A percentile compares a stretch with the other conserved stretches of the same genome.
These are phyloP conservation scores for Oreochromis aureus DNA, from an alignment of 2,113 vertebrate species.

Conservation along the genomic window DNA sequence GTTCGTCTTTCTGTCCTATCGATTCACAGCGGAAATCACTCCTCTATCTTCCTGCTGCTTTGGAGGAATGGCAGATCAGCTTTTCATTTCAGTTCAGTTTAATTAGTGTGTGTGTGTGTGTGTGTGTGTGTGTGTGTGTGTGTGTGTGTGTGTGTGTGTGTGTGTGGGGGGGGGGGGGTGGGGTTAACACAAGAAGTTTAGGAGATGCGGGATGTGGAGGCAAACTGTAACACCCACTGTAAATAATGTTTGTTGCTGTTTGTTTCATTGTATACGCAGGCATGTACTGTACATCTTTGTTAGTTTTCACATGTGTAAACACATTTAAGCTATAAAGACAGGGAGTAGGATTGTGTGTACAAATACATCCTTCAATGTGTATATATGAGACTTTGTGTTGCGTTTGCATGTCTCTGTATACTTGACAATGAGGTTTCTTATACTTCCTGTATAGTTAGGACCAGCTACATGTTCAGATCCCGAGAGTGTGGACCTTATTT, in stretches of 20 bases:
- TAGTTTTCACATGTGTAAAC: not conserved
- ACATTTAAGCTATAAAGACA: not conserved
- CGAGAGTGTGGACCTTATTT: not conserved
- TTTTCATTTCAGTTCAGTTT: constrained; percentile 13
- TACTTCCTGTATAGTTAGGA: not conserved
- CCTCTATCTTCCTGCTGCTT: constrained; percentile 7
- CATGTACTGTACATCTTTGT: not conserved
- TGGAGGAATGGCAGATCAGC: not conserved
- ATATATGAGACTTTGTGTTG: not conserved
- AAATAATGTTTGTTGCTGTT: not conserved
- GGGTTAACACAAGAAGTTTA: not conserved
- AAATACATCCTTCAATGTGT: not conserved
- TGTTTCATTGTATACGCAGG: not conserved
- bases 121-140: not conserved
- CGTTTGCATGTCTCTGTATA: not conserved
- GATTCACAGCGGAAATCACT: constrained; percentile 36
- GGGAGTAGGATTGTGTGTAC: not conserved
- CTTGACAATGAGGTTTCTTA: not conserved
- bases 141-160: not conserved
- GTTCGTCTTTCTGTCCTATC: constrained; percentile 16
- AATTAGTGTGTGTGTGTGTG: not conserved
- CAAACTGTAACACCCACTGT: not conserved
- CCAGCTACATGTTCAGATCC: not conserved
- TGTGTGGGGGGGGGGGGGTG: not conserved
- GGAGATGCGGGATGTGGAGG: not conserved